Evolutionary conservation across 2,113 vertebrate species (phyloP).

Genomic region (Gambusia holbrooki): DNA sequence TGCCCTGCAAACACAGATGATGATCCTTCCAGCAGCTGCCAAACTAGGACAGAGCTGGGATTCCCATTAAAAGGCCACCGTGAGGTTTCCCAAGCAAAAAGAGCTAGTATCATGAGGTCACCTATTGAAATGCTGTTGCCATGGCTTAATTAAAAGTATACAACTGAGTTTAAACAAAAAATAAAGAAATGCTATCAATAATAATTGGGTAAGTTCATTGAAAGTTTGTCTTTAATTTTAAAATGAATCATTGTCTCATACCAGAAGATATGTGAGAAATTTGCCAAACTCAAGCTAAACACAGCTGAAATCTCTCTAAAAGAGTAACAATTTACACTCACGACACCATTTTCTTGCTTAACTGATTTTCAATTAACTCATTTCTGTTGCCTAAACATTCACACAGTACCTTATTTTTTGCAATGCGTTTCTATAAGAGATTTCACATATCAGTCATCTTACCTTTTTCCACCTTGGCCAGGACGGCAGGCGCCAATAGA

Average conservation of each 20-base stretch:
- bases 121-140: conserved; percentile 34
- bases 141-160: conserved; percentile 38
- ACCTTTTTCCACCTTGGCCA: conserved; percentile 67
- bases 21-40: conserved; percentile 77
- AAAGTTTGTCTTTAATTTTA: not conserved
- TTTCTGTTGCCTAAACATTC: not conserved
- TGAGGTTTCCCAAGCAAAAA: conserved; percentile 61
- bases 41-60: conserved; percentile 60
- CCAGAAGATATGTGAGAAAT: not conserved
- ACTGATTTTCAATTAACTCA: not conserved
- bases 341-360: not conserved
- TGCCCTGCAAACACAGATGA: conserved; percentile 66
- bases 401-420: conserved; percentile 10
- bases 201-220: too few species aligned
- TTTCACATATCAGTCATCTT: conserved; percentile 60
- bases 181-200: not conserved
- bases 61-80: conserved; percentile 72
- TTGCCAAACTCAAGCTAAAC: not conserved
- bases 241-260: not conserved
- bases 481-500: conserved; percentile 65
- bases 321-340: not conserved
- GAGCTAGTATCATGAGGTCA: conserved; percentile 35
- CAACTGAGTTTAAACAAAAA: not conserved
- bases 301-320: not conserved
- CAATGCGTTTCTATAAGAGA: conserved; percentile 43